Evolutionary conservation across 2,113 vertebrate species (phyloP), one percentile per base, ranked within the genome.

Genomic region (Myanophis thanlyinensis): DNA sequence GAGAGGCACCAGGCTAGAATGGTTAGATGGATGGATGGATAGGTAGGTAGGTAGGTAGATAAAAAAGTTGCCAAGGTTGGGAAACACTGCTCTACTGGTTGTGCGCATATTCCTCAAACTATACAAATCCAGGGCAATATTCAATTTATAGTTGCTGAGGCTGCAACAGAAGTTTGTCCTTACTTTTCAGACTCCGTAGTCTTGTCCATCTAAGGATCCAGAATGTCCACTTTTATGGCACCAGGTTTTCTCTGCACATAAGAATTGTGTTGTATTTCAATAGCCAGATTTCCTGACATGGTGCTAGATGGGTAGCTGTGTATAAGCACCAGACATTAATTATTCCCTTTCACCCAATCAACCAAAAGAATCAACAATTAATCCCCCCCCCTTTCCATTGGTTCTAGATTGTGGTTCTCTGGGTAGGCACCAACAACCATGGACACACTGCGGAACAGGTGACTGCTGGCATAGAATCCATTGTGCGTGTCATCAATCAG

Each of bases 371-470:
- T 30, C 25, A 59, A 8, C 6, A 2, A 59, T 59, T 3, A 3
- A 20, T 27, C 7, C 15, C 8, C 27, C 40, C 52, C 25, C 88
- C 3, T 2, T 18, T 84, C 90, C 89, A 5, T 44, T 89, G 15
- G 35, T 93, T 30, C 2, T 48, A 99, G 98, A 98, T 99, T 25
- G 98, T 99, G 40, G 98, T 99, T 86, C 97, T 99, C 94, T 99
- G 98, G 98, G 98, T 98, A 46, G 98, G 98, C 87, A 99, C 98
- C 44, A 98, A 98, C 95, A 99, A 99, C 95, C 98, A 98, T 0
- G 98, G 98, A 5, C 98, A 99, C 96, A 98, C 97, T 4, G 96
- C 98, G 1, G 98, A 98, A 94, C 98, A 99, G 94, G 98, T 99
- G 95, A 97, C 97, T 47, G 98, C 96, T 1, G 98, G 98, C 51